Evolutionary conservation across 2,888 invertebrate species (phyloP).

Genomic region (Sphaerophoria rueppellii): DNA sequence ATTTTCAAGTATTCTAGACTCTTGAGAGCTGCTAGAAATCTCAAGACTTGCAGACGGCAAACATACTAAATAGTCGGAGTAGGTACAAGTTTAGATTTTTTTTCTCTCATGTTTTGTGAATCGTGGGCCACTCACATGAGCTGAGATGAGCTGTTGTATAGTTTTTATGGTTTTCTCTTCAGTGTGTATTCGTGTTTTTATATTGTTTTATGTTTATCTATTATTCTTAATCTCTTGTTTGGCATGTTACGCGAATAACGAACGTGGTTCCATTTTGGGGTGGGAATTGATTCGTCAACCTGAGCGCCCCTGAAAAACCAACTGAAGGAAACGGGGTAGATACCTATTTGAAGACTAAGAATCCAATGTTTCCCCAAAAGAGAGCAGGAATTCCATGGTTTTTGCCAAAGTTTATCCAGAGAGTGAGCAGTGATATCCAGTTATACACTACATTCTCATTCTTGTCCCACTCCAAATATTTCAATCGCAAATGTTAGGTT

Average conservation of each 20-base stretch:
- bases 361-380: constrained; percentile 37
- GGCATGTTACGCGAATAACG: constrained; percentile 25
- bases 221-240: constrained; percentile 1
- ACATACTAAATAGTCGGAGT: constrained; percentile 10
- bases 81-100: constrained; percentile 4
- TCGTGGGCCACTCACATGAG: neutral
- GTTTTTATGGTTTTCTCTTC: constrained; percentile 36
- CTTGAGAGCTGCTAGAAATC: neutral
- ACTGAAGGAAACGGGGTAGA: constrained; percentile 3
- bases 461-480: no score
- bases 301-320: constrained; percentile 59
- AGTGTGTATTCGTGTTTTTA: constrained; percentile 59
- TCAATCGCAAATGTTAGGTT: neutral
- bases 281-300: constrained; percentile 7
- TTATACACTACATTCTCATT: no score
- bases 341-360: no score
- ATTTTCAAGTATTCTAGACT: neutral
- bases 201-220: constrained; percentile 35
- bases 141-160: neutral
- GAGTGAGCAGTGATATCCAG: constrained; percentile 29
- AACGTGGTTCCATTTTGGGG: constrained; percentile 17
- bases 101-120: constrained; percentile 35
- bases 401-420: neutral
- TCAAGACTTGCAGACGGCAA: neutral
- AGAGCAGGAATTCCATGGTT: constrained; percentile 6